Base-by-base conservation (phyloP, 2,113 vertebrate genomes). In the Microcebus lehilahytsara region DNA sequence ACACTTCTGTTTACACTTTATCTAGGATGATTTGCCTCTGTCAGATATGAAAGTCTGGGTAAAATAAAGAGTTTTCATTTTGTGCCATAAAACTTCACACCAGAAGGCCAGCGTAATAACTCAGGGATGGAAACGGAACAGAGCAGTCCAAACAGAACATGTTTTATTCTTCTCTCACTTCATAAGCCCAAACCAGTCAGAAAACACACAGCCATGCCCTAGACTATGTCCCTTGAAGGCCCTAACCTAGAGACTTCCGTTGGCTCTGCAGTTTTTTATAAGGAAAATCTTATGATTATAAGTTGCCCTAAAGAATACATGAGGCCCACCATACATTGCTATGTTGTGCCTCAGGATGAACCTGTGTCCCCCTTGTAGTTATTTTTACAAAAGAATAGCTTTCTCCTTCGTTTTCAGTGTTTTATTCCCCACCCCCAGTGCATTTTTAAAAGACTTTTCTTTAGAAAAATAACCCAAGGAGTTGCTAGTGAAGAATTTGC, bases 61-160 rank as follows among this genome's bases (percentile, higher is more conserved):
- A 86, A 86, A 91, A 97, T 86, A 93, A 97, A 96, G 72, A 79
- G 51, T 84, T 96, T 92, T 94, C 80, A 69, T 93, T 79, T 89
- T 86, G 75, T 91, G 83, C 53, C 83, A 94, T 95, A 96, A 97
- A 97, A 94, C 74, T 95, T 89, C 67, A 77, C 60, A n/a, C 67
- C 74, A 89, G 53, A 97, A 96, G 46, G 85, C 79, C 84, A 46
- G 62, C 78, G 32, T 9, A 69, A n/a, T 91, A 91, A 94, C 67
- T 96, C 72, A 75, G 37, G 72, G 42, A 79, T 64, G 72, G 69
- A 62, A 60, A 30, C 23, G 27, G 75, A 93, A 86, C 23, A 77
- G 56, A 46, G 12, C 8, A 20, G 13, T 37, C 71, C 46, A 84
- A 89, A 80, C 19, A 80, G 34, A 58, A 53, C 0, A 0, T 40